Percentiles rank a stretch among this genome's conserved stretches.
Conservation (phyloP, 2,113 vertebrate species). For the Alligator mississippiensis region DNA sequence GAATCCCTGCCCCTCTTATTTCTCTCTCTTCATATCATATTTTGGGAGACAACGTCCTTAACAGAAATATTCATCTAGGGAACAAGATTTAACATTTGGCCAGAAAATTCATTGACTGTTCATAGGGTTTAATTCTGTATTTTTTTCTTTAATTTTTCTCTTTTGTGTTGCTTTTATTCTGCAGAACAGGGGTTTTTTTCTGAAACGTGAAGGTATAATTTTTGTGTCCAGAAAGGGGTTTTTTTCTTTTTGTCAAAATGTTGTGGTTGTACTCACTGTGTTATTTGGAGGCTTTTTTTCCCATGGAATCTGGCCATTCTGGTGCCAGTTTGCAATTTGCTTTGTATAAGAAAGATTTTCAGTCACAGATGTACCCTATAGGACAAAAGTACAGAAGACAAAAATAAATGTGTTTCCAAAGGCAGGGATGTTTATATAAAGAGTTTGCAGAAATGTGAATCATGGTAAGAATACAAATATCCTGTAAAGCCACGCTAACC, state of each 20-base stretch:
- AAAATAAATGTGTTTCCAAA: slow-evolving; percentile 67
- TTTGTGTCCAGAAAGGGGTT: not conserved
- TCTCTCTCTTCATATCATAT: not conserved
- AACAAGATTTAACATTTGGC: not conserved
- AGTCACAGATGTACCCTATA: not conserved
- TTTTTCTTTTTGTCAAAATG: not conserved
- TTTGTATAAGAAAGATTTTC: slow-evolving; percentile 39
- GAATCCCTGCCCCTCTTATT: not conserved
- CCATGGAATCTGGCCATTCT: slow-evolving; percentile 37
- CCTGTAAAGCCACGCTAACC: not conserved
- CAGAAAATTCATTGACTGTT: not conserved
- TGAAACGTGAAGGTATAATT: slow-evolving; percentile 6
- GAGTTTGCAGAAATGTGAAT: slow-evolving; percentile 55
- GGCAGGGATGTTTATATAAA: slow-evolving; percentile 34
- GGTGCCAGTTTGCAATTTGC: slow-evolving; percentile 59
- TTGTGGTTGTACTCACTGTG: slow-evolving; percentile 52
- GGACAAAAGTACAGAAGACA: slow-evolving; percentile 27
- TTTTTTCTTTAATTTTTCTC: not conserved
- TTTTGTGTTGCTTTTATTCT: slow-evolving; percentile 1
- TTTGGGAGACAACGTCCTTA: not conserved
- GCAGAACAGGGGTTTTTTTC: not conserved
- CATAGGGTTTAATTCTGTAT: not conserved
- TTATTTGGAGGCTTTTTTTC: slow-evolving; percentile 36
- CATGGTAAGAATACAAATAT: slow-evolving; percentile 34
- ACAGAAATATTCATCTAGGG: not conserved